These are phyloP conservation scores for Mythimna vitellina DNA, from an alignment of 2,888 invertebrate species.

Conservation along the genomic window DNA sequence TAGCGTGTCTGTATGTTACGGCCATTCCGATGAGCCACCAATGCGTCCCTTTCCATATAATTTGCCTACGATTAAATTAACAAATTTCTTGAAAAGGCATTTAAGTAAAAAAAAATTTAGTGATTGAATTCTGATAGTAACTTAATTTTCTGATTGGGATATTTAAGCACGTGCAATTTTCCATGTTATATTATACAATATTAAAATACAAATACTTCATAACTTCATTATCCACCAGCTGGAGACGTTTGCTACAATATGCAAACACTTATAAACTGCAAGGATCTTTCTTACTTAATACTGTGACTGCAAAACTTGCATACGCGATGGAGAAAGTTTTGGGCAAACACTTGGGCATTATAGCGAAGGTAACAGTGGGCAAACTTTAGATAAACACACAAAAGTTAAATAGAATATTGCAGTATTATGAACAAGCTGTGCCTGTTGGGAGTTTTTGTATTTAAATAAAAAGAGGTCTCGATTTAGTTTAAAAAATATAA, in stretches of 20 bases:
- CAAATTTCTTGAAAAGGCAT: too few species aligned
- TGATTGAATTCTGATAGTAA: too few species aligned
- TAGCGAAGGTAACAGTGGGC: constrained; percentile 27
- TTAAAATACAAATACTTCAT: not conserved
- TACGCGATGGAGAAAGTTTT: constrained; percentile 47
- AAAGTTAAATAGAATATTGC: constrained; percentile 43
- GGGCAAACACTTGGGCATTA: constrained; percentile 46
- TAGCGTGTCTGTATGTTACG: too few species aligned
- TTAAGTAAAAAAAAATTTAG: too few species aligned
- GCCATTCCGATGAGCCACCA: too few species aligned
- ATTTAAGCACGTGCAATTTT: too few species aligned
- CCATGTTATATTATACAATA: not conserved
- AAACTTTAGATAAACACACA: constrained; percentile 47
- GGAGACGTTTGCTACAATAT: constrained; percentile 35
- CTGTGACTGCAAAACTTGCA: constrained; percentile 52
- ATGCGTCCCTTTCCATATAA: too few species aligned
- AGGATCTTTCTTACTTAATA: constrained; percentile 44
- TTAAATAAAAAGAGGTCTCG: not conserved
- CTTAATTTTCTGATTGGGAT: too few species aligned
- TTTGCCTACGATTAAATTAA: too few species aligned
- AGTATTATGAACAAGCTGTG: constrained; percentile 16
- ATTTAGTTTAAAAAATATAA: too few species aligned
- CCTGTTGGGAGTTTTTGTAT: not conserved
- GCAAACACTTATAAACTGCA: constrained; percentile 53
- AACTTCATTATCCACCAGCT: not conserved